Base-by-base conservation (phyloP, 2,113 vertebrate species). In the Actenoides lindsayi region DNA sequence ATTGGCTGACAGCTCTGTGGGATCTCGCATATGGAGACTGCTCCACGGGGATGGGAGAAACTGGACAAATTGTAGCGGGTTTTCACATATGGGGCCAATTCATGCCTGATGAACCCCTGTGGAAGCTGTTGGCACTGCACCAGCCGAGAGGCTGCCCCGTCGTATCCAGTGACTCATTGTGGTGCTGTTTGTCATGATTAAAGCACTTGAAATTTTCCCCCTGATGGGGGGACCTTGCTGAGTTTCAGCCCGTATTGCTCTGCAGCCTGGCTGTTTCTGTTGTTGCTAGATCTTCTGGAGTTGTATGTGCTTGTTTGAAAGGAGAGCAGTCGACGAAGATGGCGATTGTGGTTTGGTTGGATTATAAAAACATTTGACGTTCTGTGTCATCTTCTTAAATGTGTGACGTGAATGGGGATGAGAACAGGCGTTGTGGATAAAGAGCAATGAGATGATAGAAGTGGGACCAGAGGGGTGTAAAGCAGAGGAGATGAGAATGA, bases 31-130 rank as follows among this genome's bases (percentile, higher is more conserved):
- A 96, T 96, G 95, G 96, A 96, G 94, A 79, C 91, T 17, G 91
- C 91, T 96, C 93, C 5, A 39, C 87, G 6, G 91, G 94, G 94
- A 89, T 96, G 91, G 95, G 94, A 96, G 95, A 96, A 97, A 93
- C 95, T 53, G 94, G 94, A 95, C 96, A 95, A 96, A 91, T 73
- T 97, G 95, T 69, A 37, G 91, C 4, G 93, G 91, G 70, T 93
- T 97, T 94, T 94, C 93, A 94, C 93, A 95, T 96, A 94, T 96
- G 96, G 94, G 96, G 94, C 93, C 91, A 96, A 94, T 96, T 95
- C 87, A 63, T 95, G 95, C 62, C 92, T 96, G 95, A 89, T 80
- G 94, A 96, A 96, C 83, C 94, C 94, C 93, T 37, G 87, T 93
- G 95, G 96, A 95, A 96, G 92, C 87, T 92, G 90, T 18, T 96